Conservation (phyloP, 2,113 vertebrate genomes). For the Desmodus rotundus region DNA sequence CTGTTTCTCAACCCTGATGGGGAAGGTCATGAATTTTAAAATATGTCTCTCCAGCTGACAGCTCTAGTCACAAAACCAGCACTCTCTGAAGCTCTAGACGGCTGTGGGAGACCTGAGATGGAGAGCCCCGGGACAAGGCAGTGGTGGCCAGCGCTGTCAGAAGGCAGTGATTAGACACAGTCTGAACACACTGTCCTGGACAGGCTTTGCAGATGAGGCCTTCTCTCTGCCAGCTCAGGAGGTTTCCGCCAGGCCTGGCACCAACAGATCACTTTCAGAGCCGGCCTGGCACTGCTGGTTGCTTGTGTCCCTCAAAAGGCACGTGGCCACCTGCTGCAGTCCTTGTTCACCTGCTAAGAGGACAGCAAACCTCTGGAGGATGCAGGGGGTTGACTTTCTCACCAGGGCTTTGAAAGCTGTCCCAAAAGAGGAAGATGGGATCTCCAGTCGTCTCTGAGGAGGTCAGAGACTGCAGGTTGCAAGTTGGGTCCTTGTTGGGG, state of each 20-base stretch:
- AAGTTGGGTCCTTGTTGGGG: neutral
- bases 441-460: neutral
- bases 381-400: neutral
- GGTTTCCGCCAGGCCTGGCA: too few relatives aligned
- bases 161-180: fast-evolving
- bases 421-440: neutral
- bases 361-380: fast-evolving
- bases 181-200: neutral
- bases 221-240: neutral
- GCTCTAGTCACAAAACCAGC: slow-evolving; percentile 75
- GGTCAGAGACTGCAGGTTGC: neutral
- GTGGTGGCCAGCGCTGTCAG: neutral
- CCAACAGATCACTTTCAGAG: neutral
- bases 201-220: neutral
- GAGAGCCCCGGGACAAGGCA: neutral
- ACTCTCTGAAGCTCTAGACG: slow-evolving; percentile 49
- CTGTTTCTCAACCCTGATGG: slow-evolving; percentile 75
- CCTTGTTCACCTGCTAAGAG: neutral
- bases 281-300: neutral
- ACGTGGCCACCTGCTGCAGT: neutral
- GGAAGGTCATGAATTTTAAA: slow-evolving; percentile 84
- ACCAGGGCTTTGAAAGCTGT: neutral
- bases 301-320: neutral
- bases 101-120: slow-evolving; percentile 46
- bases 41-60: slow-evolving; percentile 71